Base-by-base conservation (phyloP, 1,140 invertebrate genomes). In the Atta cephalotes region DNA sequence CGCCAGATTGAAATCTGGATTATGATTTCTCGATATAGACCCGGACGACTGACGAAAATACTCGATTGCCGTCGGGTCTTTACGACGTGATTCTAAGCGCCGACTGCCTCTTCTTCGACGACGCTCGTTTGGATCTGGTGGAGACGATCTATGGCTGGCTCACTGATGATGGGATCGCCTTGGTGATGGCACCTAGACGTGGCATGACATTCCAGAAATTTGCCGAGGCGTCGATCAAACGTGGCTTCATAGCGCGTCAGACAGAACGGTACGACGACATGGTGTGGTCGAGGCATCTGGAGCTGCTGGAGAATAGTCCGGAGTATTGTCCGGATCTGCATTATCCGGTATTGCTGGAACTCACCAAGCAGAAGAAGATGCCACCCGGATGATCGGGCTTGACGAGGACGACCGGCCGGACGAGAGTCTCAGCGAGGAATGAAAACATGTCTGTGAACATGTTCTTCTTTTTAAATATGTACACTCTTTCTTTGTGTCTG, bases 71-170 rank as follows among this genome's bases (percentile, higher is more conserved):
- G 58, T 91, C 93, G 9, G 92, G 91, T 6, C 87, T 93, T 5
- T 98, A 97, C 93, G 97, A 98, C 94, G 95, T 97, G 31, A 96
- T 98, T 51, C 93, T 98, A 1, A 97, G 97, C 91, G 97, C 98
- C 10, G 97, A 98, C 93, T 98, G 98, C 94, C 93, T 98, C 63
- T 98, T 98, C 95, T 98, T 98, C 94, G 97, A 98, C 93, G 97
- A 98, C 65, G 96, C 96, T 0, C 95, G 98, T 71, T 93, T 96
- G 51, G 97, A 97, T 89, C 94, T 98, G 21, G 96, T 97, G 35
- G 96, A 96, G 70, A 97, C 97, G 62, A 97, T 98, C 65, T 96
- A 96, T 94, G 95, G 96, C 72, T 96, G 96, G 92, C 91, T 98
- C 82, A 95, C 96, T n/a, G 95, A 95, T 28, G 94, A 96, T 87